Percentiles rank a stretch among this genome's conserved stretches.
phyloP scores from a whole-genome alignment of 2,113 vertebrate species.

The Pandion haliaetus region DNA sequence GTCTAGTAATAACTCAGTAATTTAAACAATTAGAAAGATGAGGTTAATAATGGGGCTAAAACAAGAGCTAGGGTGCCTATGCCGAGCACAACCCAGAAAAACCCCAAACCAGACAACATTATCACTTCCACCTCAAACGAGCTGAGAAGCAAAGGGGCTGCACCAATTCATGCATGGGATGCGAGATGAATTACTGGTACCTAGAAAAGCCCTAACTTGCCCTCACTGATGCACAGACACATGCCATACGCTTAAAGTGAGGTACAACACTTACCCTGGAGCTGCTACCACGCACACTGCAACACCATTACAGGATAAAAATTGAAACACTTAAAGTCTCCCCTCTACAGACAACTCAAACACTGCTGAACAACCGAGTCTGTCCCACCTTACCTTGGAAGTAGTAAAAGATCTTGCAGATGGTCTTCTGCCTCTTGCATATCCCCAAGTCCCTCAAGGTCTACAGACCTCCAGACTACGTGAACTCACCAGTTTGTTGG shows the following conservation, averaged over 20 bases:
- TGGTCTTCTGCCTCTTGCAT: neutral
- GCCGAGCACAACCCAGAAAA: neutral
- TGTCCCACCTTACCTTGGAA: neutral
- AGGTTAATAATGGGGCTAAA: neutral
- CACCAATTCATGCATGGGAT: fast-evolving
- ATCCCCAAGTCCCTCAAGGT: neutral
- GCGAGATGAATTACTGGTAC: fast-evolving
- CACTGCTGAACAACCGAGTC: too few relatives aligned
- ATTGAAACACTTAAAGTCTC: neutral
- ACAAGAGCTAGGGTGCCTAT: neutral
- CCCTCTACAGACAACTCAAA: neutral
- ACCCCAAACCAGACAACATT: neutral
- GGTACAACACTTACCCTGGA: neutral
- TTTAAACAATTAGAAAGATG: neutral
- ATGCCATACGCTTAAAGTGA: fast-evolving
- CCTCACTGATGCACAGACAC: neutral
- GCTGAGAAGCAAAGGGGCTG: neutral
- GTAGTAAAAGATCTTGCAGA: neutral
- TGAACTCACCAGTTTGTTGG: neutral
- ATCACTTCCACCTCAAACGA: neutral
- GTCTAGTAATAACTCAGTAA: neutral
- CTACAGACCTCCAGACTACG: neutral
- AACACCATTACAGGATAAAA: neutral
- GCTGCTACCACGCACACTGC: neutral
- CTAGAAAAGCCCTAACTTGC: neutral